Evolutionary conservation across 2,797 vertebrate species (phyloP).

Genomic region (Gephyroberyx darwinii): DNA sequence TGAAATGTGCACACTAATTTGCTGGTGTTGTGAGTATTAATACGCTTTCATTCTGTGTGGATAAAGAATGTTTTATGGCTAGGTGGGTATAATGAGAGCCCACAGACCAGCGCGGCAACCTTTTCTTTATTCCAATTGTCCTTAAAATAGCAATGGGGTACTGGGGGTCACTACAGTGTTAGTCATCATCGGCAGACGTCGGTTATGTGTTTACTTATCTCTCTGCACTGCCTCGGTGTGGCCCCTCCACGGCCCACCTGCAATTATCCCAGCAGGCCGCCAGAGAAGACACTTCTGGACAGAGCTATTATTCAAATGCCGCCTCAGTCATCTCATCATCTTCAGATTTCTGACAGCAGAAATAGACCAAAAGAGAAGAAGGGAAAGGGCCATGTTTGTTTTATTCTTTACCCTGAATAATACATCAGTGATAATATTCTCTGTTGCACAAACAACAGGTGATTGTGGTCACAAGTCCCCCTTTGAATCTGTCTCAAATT

Average conservation of each 20-base stretch:
- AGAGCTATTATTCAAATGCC: conserved; percentile 49
- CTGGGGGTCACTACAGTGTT: conserved; percentile 44
- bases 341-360: conserved; percentile 28
- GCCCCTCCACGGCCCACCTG: conserved; percentile 59
- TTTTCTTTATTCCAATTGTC: conserved; percentile 22
- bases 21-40: background rate
- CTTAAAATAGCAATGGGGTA: conserved; percentile 3
- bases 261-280: conserved; percentile 58
- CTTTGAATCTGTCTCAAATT: conserved; percentile 47
- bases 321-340: conserved; percentile 18
- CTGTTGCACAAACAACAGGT: conserved; percentile 28
- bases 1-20: background rate
- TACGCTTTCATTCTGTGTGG: background rate
- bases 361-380: background rate
- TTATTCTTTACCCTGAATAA: conserved; percentile 27
- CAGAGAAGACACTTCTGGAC: conserved; percentile 31
- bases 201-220: conserved; percentile 56
- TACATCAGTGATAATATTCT: background rate
- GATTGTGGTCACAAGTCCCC: conserved; percentile 29
- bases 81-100: background rate
- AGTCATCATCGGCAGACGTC: conserved; percentile 67
- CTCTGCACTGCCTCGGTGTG: conserved; percentile 37
- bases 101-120: background rate
- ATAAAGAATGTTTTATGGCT: background rate
- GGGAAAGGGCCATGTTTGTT: conserved; percentile 25